Evolutionary conservation across 2,888 invertebrate genomes (phyloP).

Genomic region (Tenthredo amoena): DNA sequence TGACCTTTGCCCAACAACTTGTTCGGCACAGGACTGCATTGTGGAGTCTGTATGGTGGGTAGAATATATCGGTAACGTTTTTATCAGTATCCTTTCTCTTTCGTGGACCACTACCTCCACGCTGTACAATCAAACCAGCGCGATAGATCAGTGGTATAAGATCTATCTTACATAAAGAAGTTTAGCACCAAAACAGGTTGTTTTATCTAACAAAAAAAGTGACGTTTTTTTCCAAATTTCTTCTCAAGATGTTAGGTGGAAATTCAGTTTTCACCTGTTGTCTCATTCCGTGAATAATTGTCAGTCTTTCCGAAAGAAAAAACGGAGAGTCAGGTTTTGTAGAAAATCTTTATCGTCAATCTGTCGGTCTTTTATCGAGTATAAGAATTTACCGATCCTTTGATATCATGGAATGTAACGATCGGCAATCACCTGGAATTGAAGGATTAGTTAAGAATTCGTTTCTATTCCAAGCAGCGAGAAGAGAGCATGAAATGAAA

Average conservation of each 20-base stretch:
- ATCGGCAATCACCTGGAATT: not conserved
- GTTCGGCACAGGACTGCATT: conserved; percentile 13
- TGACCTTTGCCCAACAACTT: conserved; percentile 47
- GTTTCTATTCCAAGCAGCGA: not conserved
- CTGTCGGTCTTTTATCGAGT: not conserved
- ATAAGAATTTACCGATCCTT: not conserved
- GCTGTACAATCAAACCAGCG: conserved; percentile 28
- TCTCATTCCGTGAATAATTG: not conserved
- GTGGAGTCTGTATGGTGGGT: not conserved
- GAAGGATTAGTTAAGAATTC: not conserved
- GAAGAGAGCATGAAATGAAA: not conserved
- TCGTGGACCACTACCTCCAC: conserved; percentile 41
- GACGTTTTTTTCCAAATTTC: not conserved
- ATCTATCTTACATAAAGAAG: conserved; percentile 37
- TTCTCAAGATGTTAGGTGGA: not conserved
- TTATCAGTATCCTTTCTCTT: conserved; percentile 58
- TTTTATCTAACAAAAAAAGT: not conserved
- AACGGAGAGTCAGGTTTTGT: not conserved
- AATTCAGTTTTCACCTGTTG: conserved; percentile 25
- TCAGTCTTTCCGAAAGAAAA: not conserved
- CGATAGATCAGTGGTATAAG: conserved; percentile 18
- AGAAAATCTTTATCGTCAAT: not conserved
- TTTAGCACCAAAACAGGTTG: conserved; percentile 13
- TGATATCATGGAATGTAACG: not conserved
- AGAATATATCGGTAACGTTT: conserved; percentile 41